A percentile compares a stretch with the other conserved stretches of the same genome.
These are phyloP conservation scores for Rhadina sibilatrix DNA, from an alignment of 2,113 vertebrate species.

Conservation along the genomic window DNA sequence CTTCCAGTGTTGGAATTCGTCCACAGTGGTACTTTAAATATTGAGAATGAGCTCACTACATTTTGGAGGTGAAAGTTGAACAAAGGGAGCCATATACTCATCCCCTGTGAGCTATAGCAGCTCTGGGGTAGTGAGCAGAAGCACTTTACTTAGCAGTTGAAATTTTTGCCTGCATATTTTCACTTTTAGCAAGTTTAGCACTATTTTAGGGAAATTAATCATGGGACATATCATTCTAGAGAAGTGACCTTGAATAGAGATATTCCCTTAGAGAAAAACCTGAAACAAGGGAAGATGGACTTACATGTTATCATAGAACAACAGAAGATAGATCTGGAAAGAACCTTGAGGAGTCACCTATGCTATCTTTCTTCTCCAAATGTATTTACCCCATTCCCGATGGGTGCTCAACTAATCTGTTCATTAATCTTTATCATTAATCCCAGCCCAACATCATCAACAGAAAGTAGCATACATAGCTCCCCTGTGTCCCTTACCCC, in stretches of 20 bases:
- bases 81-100: not conserved
- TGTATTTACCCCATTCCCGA: not conserved
- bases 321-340: not conserved
- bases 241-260: not conserved
- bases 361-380: not conserved
- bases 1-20: slow-evolving; percentile 55
- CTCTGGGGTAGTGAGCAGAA: not conserved
- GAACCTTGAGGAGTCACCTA: slow-evolving; percentile 17
- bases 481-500: not conserved
- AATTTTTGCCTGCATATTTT: not conserved
- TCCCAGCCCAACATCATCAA: not conserved
- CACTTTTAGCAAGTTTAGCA: not conserved
- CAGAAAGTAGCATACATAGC: slow-evolving; percentile 6
- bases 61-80: slow-evolving; percentile 34
- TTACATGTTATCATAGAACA: not conserved
- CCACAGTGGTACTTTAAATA: slow-evolving; percentile 60
- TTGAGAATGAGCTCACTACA: slow-evolving; percentile 30
- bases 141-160: not conserved
- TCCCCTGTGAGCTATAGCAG: not conserved
- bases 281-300: not conserved
- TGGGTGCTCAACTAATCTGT: slow-evolving; percentile 1
- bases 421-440: slow-evolving; percentile 36
- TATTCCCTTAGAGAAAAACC: not conserved
- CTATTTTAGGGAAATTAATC: not conserved
- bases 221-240: not conserved